A percentile compares a stretch with the other conserved stretches of the same genome.
These are phyloP conservation scores for Acanthococcus lagerstroemiae DNA, from an alignment of 2,888 invertebrate species.

Conservation along the genomic window DNA sequence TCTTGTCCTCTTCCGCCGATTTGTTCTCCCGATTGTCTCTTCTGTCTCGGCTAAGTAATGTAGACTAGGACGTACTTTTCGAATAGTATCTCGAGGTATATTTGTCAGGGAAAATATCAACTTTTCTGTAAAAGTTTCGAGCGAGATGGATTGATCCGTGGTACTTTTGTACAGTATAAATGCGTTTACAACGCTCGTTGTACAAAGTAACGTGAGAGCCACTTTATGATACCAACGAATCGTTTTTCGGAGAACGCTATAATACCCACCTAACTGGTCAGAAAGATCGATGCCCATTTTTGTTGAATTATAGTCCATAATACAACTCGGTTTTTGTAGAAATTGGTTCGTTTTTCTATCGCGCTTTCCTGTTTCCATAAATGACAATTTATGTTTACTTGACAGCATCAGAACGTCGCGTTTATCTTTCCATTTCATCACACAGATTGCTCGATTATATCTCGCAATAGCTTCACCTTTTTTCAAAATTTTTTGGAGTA, in stretches of 20 bases:
- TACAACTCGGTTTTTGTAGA: conserved; percentile 12
- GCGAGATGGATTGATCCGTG: too few species aligned
- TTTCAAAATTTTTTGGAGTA: neutral
- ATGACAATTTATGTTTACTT: conserved; percentile 3
- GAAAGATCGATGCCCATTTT: conserved; percentile 11
- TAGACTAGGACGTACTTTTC: too few species aligned
- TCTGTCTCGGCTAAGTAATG: too few species aligned
- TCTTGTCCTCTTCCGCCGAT: too few species aligned
- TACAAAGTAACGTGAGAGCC: neutral
- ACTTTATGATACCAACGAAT: conserved; percentile 25
- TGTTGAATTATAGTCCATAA: conserved; percentile 11
- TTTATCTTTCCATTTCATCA: conserved; percentile 19
- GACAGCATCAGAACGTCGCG: conserved; percentile 3
- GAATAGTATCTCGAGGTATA: too few species aligned
- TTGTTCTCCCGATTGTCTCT: too few species aligned
- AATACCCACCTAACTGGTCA: conserved; percentile 8
- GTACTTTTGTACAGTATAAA: neutral
- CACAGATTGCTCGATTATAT: neutral
- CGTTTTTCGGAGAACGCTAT: neutral
- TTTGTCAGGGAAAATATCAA: too few species aligned
- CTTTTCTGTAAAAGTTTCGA: too few species aligned
- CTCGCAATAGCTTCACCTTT: neutral
- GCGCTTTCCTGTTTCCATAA: neutral
- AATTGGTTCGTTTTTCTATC: neutral
- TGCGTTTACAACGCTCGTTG: neutral